A percentile compares a stretch with the other conserved stretches of the same genome.
phyloP scores from a whole-genome alignment of 1,140 invertebrate genomes.

The Cyclina sinensis region DNA sequence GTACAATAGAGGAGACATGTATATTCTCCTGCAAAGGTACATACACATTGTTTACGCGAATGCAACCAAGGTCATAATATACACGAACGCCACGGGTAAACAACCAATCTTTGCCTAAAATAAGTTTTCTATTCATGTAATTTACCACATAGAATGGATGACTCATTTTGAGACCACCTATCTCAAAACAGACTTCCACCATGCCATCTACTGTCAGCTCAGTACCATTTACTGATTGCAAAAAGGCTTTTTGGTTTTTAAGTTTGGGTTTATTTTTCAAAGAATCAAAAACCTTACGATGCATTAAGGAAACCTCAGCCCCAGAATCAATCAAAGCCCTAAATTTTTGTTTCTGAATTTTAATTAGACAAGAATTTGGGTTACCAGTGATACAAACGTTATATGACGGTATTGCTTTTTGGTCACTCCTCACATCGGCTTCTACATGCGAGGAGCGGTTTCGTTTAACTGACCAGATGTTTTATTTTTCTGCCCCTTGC shows the following conservation, averaged over 20 bases:
- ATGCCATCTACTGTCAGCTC: not conserved
- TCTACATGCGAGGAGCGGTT: not conserved
- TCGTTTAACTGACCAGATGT: too few species aligned
- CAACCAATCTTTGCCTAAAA: not conserved
- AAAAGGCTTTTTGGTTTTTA: not conserved
- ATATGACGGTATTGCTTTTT: not conserved
- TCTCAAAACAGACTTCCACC: not conserved
- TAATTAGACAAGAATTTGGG: not conserved
- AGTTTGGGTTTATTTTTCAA: not conserved
- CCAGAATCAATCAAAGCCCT: not conserved
- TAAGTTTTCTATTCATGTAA: not conserved
- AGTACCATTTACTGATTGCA: not conserved
- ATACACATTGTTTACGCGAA: not conserved
- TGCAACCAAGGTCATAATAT: not conserved
- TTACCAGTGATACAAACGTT: not conserved
- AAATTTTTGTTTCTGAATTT: not conserved
- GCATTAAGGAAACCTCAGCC: not conserved
- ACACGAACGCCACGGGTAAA: not conserved
- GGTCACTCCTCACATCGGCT: too few species aligned
- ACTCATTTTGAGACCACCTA: not conserved
- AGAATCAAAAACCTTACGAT: too few species aligned
- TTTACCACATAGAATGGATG: not conserved
- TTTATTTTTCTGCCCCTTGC: too few species aligned
- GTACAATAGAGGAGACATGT: slow-evolving; percentile 13
- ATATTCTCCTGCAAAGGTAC: slow-evolving; percentile 35